Evolutionary conservation across 2,113 vertebrate genomes (phyloP).

Genomic region (Passerina amoena): DNA sequence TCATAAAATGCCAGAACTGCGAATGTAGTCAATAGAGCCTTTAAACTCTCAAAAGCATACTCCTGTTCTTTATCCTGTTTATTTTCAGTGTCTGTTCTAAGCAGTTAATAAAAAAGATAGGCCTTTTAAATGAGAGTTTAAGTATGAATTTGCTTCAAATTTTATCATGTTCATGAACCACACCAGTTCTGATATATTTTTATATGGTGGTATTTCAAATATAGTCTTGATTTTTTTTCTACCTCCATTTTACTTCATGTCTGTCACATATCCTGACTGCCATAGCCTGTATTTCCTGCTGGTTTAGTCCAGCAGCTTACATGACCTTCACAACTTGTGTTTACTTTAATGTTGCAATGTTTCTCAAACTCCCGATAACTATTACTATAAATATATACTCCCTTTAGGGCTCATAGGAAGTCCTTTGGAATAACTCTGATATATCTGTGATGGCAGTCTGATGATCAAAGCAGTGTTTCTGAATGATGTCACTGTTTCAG

Average conservation of each 20-base stretch:
- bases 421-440: not conserved
- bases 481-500: not conserved
- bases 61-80: slow-evolving; percentile 24
- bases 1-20: slow-evolving; percentile 51
- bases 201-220: not conserved
- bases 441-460: not conserved
- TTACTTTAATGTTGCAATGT: not conserved
- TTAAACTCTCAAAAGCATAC: slow-evolving; percentile 35
- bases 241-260: not conserved
- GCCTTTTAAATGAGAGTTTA: not conserved
- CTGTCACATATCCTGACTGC: not conserved
- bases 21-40: slow-evolving; percentile 27
- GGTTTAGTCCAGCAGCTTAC: not conserved
- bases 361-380: not conserved
- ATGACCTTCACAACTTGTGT: not conserved
- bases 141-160: slow-evolving; percentile 25
- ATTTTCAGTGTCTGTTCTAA: slow-evolving; percentile 13
- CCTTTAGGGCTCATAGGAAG: not conserved
- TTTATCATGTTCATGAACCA: not conserved
- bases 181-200: not conserved
- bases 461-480: not conserved
- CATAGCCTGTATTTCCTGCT: not conserved
- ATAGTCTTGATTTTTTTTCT: not conserved
- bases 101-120: slow-evolving; percentile 3
- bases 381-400: not conserved